Evolutionary conservation across 2,797 vertebrate species (phyloP).

Genomic region (Manis pentadactyla): DNA sequence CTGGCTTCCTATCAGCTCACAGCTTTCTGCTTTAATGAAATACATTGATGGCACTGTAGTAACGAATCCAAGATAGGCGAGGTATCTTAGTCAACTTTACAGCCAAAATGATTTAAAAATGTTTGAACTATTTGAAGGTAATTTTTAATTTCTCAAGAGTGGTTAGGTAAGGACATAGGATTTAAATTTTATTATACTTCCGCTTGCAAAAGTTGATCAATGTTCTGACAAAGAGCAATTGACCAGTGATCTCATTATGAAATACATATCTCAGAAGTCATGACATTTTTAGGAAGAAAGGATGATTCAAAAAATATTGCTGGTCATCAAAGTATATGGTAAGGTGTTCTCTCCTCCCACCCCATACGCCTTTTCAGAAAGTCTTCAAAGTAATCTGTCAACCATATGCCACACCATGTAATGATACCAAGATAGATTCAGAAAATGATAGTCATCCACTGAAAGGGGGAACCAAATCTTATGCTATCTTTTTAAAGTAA

Average conservation of each 20-base stretch:
- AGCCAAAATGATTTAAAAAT: conserved; percentile 14
- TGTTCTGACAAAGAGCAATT: not conserved
- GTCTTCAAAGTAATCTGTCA: not conserved
- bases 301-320: not conserved
- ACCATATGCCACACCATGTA: not conserved
- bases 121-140: not conserved
- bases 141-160: conserved; percentile 23
- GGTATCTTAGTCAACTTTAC: not conserved
- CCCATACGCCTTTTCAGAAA: not conserved
- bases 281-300: not conserved
- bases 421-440: not conserved
- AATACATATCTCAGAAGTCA: not conserved
- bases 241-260: not conserved
- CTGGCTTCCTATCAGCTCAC: conserved; percentile 13
- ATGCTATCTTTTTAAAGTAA: conserved; percentile 1
- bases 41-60: not conserved
- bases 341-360: not conserved
- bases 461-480: not conserved
- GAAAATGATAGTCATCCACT: not conserved
- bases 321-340: not conserved
- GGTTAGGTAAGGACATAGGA: not conserved
- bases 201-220: not conserved
- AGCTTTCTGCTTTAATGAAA: not conserved
- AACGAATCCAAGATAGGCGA: not conserved
- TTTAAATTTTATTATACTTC: not conserved